Evolutionary conservation across 2,888 invertebrate species (phyloP), one percentile per base, ranked within the genome.

Genomic region (Oxytorus armatus): DNA sequence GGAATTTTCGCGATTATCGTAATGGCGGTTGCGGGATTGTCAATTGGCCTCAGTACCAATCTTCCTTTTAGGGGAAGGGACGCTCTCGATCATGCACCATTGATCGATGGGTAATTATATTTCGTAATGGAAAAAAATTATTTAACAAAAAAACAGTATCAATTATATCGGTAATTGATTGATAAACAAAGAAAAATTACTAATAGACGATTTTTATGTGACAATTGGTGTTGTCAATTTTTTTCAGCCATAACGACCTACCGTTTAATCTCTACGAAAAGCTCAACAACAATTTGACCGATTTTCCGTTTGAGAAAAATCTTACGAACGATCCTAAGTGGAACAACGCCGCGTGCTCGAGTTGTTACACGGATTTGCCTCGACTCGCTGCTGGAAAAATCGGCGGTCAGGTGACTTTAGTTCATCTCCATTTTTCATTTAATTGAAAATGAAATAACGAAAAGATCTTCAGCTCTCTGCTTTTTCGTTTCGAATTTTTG

Each of bases 351-450:
- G 83, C 72, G 0, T 92, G 92, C 72, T 7, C 57, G 1, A 83
- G 85, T 3, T 93, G 92, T 72, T 92, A 92, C 83, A 94, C 94
- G 0, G 94, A 94, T 88, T 91, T 94, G 16, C 92, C 92, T 0
- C 88, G 94, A 69, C 85, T 94, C 29, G 86, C 86, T 49, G 75
- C 90, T 79, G 94, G 94, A 63, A 93, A 92, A 90, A 89, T 94
- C 0, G 94, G 93, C 10, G 94, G 93, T 8, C 94, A 94, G 89
- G 93, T 93, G 89, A 89, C 33, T 44, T 53, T 29, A 33, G n/a
- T n/a, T n/a, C n/a, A n/a, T n/a, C n/a, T n/a, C n/a, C n/a, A n/a
- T n/a, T n/a, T n/a, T n/a, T n/a, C n/a, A n/a, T n/a, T n/a, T n/a
- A n/a, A 51, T 42, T 29, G 55, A 68, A 29, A 59, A 55, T n/a